A percentile compares a stretch with the other conserved stretches of the same genome.
Evolutionary conservation across 2,113 vertebrate genomes (phyloP).

Genomic region (Xenopus laevis): DNA sequence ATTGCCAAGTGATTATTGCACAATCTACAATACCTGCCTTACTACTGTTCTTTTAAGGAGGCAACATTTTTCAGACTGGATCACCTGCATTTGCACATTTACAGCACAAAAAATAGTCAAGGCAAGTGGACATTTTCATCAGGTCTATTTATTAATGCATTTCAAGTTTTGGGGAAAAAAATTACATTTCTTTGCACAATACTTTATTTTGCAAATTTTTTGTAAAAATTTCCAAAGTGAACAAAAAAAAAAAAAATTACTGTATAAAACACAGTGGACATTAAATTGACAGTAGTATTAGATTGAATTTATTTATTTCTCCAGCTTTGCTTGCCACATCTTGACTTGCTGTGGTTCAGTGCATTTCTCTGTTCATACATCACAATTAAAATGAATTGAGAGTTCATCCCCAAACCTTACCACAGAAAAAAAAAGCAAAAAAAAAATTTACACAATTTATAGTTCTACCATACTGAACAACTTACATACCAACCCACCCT

Average conservation of each 20-base stretch:
- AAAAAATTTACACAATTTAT: conserved; percentile 68
- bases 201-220: conserved; percentile 83
- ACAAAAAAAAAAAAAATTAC: conserved; percentile 67
- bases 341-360: conserved; percentile 88
- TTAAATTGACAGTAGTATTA: conserved; percentile 88
- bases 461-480: conserved; percentile 78
- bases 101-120: neutral
- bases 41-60: too few species aligned
- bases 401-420: conserved; percentile 67
- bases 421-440: conserved; percentile 66
- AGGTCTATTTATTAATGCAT: conserved; percentile 93
- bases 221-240: conserved; percentile 87
- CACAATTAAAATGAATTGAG: conserved; percentile 80
- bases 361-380: conserved; percentile 70
- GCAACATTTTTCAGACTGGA: too few species aligned
- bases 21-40: too few species aligned
- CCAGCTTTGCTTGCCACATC: conserved; percentile 80
- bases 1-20: too few species aligned
- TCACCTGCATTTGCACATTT: too few species aligned
- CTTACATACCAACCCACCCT: conserved; percentile 70
- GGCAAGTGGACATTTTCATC: conserved; percentile 53
- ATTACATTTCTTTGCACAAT: conserved; percentile 88
- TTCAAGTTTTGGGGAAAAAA: conserved; percentile 93
- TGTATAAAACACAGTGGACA: conserved; percentile 91
- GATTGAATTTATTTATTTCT: conserved; percentile 64